These are phyloP conservation scores for Tetranychus cinnabarinus DNA, from an alignment of 1,140 invertebrate species.

Conservation along the genomic window DNA sequence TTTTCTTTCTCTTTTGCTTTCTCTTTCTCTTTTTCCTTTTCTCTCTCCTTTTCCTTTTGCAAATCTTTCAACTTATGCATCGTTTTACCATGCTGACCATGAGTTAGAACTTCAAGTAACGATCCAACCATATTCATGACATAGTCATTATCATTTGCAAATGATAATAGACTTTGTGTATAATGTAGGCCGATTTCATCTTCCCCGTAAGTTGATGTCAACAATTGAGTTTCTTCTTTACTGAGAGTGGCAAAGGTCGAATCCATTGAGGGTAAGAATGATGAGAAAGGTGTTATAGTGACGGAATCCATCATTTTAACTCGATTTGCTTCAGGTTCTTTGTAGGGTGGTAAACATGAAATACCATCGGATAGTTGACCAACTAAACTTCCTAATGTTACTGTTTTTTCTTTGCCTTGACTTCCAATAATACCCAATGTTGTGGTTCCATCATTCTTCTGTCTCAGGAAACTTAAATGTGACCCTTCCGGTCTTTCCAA, in stretches of 20 bases:
- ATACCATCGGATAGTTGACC: constrained; percentile 63
- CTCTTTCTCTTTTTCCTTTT: background rate
- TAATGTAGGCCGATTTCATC: constrained; percentile 66
- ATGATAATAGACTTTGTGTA: constrained; percentile 35
- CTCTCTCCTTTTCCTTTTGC: background rate
- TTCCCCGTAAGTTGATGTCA: constrained; percentile 62
- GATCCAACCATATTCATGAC: constrained; percentile 57
- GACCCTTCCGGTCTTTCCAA: constrained; percentile 27
- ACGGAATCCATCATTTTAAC: constrained; percentile 38
- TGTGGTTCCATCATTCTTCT: constrained; percentile 56
- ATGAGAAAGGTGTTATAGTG: constrained; percentile 26
- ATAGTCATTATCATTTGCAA: constrained; percentile 59
- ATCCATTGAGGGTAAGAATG: constrained; percentile 81
- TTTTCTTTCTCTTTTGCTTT: background rate
- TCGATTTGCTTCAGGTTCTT: constrained; percentile 66
- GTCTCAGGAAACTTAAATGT: constrained; percentile 52
- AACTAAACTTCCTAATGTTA: constrained; percentile 49
- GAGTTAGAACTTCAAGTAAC: constrained; percentile 51
- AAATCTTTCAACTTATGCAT: constrained; percentile 18
- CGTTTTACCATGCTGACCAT: constrained; percentile 56
- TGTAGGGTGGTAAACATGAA: constrained; percentile 32
- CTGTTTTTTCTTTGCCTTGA: constrained; percentile 23
- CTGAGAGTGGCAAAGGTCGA: constrained; percentile 79
- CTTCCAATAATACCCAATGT: constrained; percentile 52
- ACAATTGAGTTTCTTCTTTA: constrained; percentile 74